Evolutionary conservation across 2,888 invertebrate species (phyloP).

Genomic region (Catonia carolina): DNA sequence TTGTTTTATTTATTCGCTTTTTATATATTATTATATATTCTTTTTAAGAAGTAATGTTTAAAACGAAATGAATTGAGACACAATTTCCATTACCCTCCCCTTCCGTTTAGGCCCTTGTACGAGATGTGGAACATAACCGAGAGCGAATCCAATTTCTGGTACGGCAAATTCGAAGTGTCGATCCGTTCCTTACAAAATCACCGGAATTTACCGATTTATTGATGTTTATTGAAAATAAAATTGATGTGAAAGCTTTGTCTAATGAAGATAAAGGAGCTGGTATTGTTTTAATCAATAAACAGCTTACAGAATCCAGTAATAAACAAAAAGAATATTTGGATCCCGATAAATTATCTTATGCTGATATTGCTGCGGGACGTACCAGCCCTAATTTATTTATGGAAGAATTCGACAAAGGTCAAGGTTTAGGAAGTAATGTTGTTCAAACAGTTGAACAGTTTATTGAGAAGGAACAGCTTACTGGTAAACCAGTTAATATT

Average conservation of each 20-base stretch:
- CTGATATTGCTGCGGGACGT: slow-evolving; percentile 63
- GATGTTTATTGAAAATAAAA: slow-evolving; percentile 16
- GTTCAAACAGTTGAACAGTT: no score
- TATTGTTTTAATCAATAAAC: not conserved
- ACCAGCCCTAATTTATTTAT: slow-evolving; percentile 42
- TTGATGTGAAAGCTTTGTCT: slow-evolving; percentile 3
- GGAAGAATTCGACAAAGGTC: slow-evolving; percentile 1
- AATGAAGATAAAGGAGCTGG: slow-evolving; percentile 10
- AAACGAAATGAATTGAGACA: slow-evolving; percentile 26
- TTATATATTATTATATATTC: slow-evolving; percentile 19
- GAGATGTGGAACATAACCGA: slow-evolving; percentile 21
- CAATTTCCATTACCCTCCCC: slow-evolving; percentile 14
- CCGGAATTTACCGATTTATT: slow-evolving; percentile 18
- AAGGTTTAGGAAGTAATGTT: not conserved
- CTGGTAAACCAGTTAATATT: slow-evolving; percentile 12
- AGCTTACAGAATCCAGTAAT: not conserved
- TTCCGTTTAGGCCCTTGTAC: slow-evolving; percentile 22
- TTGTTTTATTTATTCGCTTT: not conserved
- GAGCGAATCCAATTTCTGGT: slow-evolving; percentile 25
- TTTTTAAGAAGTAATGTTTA: slow-evolving; percentile 25
- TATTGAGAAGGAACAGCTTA: not conserved
- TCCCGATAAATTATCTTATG: slow-evolving; percentile 46
- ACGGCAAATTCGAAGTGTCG: slow-evolving; percentile 19
- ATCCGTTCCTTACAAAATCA: slow-evolving; percentile 24
- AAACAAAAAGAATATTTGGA: slow-evolving; percentile 20